phyloP scores from a whole-genome alignment of 1,140 invertebrate species.

The Centruroides sculpturatus region DNA sequence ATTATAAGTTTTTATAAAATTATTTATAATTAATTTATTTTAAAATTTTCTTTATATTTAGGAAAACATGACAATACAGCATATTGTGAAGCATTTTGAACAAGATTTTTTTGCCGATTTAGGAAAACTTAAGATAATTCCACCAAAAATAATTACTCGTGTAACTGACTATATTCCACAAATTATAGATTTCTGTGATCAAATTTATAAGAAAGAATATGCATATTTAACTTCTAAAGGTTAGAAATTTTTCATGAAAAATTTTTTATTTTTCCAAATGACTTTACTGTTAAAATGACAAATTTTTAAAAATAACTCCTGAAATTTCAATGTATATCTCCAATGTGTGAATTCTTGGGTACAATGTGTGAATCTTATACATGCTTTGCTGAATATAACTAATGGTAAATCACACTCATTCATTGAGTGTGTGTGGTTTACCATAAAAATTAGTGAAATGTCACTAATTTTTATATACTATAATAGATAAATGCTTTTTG shows the following conservation, averaged over 20 bases:
- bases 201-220: constrained; percentile 43
- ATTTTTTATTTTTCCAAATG: too few relatives aligned
- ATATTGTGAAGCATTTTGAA: constrained; percentile 53
- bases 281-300: too few relatives aligned
- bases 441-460: too few relatives aligned
- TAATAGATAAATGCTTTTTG: too few relatives aligned
- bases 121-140: constrained; percentile 46
- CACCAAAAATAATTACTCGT: constrained; percentile 49
- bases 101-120: constrained; percentile 71
- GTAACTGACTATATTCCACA: constrained; percentile 65
- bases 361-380: too few relatives aligned
- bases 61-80: constrained; percentile 32
- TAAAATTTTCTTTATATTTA: constrained; percentile 16
- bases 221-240: constrained; percentile 44
- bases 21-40: background rate
- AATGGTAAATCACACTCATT: too few relatives aligned
- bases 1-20: background rate
- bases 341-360: too few relatives aligned
- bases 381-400: too few relatives aligned
- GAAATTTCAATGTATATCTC: too few relatives aligned
- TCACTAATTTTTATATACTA: too few relatives aligned
- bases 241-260: background rate
- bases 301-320: too few relatives aligned
- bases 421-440: too few relatives aligned
- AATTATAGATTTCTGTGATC: constrained; percentile 58